phyloP scores from a whole-genome alignment of 1,140 invertebrate genomes.

The Stratiolaelaps scimitus region DNA sequence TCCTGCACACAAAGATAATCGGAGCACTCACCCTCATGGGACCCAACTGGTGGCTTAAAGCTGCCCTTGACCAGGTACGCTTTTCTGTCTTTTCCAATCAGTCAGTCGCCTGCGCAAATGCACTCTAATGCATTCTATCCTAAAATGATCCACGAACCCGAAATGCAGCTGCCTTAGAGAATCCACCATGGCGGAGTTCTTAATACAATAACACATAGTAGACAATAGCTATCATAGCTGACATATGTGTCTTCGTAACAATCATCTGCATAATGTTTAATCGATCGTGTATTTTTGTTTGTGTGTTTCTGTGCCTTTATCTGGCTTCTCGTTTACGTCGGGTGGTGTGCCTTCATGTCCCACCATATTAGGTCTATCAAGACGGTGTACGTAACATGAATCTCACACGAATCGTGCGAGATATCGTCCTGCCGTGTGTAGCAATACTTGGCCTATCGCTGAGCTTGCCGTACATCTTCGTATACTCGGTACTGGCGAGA shows the following conservation, averaged over 20 bases:
- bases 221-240: too few relatives aligned
- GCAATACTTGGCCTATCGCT: slow-evolving; percentile 70
- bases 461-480: slow-evolving; percentile 74
- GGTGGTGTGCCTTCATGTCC: too few relatives aligned
- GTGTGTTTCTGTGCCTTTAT: too few relatives aligned
- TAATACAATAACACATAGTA: too few relatives aligned
- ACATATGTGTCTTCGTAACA: too few relatives aligned
- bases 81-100: slow-evolving; percentile 39
- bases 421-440: slow-evolving; percentile 77
- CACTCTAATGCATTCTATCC: neutral
- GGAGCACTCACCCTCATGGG: slow-evolving; percentile 94
- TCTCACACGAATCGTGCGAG: slow-evolving; percentile 65
- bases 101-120: neutral
- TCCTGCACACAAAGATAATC: slow-evolving; percentile 94
- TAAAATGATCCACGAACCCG: slow-evolving; percentile 11
- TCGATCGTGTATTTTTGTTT: too few relatives aligned
- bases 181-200: neutral
- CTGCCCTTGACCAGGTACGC: slow-evolving; percentile 76
- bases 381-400: slow-evolving; percentile 88
- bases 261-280: too few relatives aligned
- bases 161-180: neutral
- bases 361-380: slow-evolving; percentile 49
- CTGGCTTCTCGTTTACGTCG: too few relatives aligned
- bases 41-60: slow-evolving; percentile 81
- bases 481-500: slow-evolving; percentile 66